Base-by-base conservation (phyloP, 1,140 invertebrate species). In the Euwallacea similis region DNA sequence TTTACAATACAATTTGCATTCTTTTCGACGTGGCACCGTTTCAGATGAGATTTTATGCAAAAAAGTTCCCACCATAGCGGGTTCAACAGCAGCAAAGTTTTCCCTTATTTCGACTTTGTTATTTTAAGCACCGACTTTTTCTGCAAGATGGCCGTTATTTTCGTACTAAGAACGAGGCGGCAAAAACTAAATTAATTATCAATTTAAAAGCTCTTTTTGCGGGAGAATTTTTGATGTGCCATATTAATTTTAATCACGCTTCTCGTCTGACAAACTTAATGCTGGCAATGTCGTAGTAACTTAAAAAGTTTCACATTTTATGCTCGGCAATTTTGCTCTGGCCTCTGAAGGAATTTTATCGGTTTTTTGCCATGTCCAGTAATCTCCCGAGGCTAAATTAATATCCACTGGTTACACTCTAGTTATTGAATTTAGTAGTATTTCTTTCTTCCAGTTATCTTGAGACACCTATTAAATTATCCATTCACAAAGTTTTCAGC, bases 151-250 rank as follows among this genome's bases (percentile, higher is more conserved):
- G 21, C 10, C 33, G 46, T 64, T 64, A 42, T 64, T 64, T 54
- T 53, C 46, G 50, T 6, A 50, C 13, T 11, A 15, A 64, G 46
- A 53, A 54, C 43, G 46, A 33, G 46, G 62, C 43, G 46, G 62
- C 62, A 54, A 64, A 64, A 64, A 50, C 46, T 50, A 53, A 64
- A 64, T 64, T 64, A 64, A 64, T 64, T 64, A 64, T 33, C 44
- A 64, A 64, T 64, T 64, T 64, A 64, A 64, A 53, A 53, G 50
- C 46, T 33, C 46, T 64, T 53, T 47, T 11, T 64, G 44, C 41
- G 11, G 44, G 46, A 7, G 33, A 47, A 41, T 64, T 64, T 64
- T 64, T 53, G 16, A 64, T 53, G 16, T 33, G 21, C 21, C 4
- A 50, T 64, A 64, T 64, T 64, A 64, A 64, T 64, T 64, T 50